Evolutionary conservation across 2,888 invertebrate genomes (phyloP).

Genomic region (Chorisops tibialis): DNA sequence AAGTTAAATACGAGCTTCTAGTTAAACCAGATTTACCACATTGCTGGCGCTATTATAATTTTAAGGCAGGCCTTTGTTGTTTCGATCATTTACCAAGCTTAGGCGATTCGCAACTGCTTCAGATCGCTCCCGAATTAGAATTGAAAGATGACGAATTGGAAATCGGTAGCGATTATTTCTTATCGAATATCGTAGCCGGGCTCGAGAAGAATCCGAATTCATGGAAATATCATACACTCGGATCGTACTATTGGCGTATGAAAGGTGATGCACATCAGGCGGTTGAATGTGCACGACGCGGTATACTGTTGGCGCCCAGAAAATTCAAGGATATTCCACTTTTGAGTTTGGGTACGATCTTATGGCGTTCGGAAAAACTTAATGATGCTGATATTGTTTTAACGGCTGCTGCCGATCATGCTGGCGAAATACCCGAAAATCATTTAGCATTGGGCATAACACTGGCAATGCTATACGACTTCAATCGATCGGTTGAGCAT

Average conservation of each 20-base stretch:
- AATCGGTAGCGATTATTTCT: conserved; percentile 31
- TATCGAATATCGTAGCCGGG: conserved; percentile 38
- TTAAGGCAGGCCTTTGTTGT: conserved; percentile 38
- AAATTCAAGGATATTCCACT: conserved; percentile 44
- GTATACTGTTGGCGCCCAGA: conserved; percentile 45
- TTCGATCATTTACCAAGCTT: conserved; percentile 46
- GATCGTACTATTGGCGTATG: conserved; percentile 50
- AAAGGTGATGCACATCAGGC: conserved; percentile 47
- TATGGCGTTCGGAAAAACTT: conserved; percentile 44
- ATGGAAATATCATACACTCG: conserved; percentile 48
- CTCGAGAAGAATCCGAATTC: conserved; percentile 42
- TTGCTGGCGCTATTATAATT: conserved; percentile 25
- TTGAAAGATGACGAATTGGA: conserved; percentile 39
- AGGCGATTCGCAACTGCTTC: conserved; percentile 37
- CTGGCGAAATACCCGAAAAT: conserved; percentile 45
- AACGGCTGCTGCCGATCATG: conserved; percentile 46
- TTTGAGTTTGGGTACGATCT: conserved; percentile 47
- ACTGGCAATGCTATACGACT: conserved; percentile 46
- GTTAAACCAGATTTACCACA: conserved; percentile 26
- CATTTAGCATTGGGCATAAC: conserved; percentile 47
- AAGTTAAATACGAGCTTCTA: conserved; percentile 38
- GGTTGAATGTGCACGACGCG: conserved; percentile 46
- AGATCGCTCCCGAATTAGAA: conserved; percentile 44
- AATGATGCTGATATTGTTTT: conserved; percentile 46
- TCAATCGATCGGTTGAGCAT: conserved; percentile 45